Conservation (phyloP, 1,140 invertebrate genomes). For the Camponotus vicinus region DNA sequence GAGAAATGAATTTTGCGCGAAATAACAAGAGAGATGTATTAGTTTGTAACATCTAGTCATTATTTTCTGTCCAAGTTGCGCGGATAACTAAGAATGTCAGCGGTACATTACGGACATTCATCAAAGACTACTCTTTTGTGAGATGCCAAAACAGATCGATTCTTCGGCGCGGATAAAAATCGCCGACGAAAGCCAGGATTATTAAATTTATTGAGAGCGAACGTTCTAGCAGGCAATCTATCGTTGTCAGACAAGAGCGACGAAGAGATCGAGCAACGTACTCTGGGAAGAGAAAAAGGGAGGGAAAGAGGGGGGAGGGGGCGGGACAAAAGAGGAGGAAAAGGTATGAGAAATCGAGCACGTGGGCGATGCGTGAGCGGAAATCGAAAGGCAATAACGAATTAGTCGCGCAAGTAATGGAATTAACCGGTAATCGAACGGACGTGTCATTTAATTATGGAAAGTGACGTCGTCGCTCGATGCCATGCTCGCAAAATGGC, state of each 20-base stretch:
- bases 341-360: slow-evolving; percentile 68
- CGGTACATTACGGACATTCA: slow-evolving; percentile 57
- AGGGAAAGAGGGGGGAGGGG: slow-evolving; percentile 43
- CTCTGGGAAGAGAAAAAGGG: slow-evolving; percentile 24
- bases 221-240: slow-evolving; percentile 63
- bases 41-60: slow-evolving; percentile 15
- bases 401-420: slow-evolving; percentile 63
- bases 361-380: slow-evolving; percentile 70
- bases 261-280: slow-evolving; percentile 58
- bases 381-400: slow-evolving; percentile 73
- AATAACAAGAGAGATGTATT: slow-evolving; percentile 20
- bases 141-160: slow-evolving; percentile 52
- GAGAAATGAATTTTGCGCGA: not conserved
- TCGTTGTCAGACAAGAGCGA: slow-evolving; percentile 49
- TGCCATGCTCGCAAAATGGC: not conserved
- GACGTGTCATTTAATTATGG: slow-evolving; percentile 53
- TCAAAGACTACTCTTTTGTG: slow-evolving; percentile 61
- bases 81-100: slow-evolving; percentile 32
- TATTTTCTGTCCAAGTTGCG: slow-evolving; percentile 27
- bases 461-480: slow-evolving; percentile 1
- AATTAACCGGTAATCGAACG: slow-evolving; percentile 57
- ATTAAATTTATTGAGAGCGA: slow-evolving; percentile 69
- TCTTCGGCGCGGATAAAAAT: slow-evolving; percentile 66
- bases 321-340: slow-evolving; percentile 51
- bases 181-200: slow-evolving; percentile 69